These are phyloP conservation scores for Zoanthus sansibaricus DNA, from an alignment of 92 coral and sea anemone genomes.

Conservation along the genomic window DNA sequence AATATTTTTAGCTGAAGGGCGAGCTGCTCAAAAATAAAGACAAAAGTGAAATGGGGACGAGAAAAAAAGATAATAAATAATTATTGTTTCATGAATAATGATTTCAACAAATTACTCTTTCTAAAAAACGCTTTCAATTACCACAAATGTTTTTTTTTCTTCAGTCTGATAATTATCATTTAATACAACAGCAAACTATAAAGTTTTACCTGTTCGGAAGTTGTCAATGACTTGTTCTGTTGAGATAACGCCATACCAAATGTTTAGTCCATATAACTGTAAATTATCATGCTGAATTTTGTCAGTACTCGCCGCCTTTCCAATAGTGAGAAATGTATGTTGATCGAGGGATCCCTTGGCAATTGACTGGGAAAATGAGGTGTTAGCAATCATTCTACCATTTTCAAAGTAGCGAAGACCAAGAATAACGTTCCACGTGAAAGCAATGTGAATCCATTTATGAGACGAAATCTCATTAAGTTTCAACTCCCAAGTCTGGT, in stretches of 20 bases:
- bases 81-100: no score
- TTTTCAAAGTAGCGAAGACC: constrained; percentile 23
- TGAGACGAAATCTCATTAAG: background rate
- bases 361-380: background rate
- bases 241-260: constrained; percentile 12
- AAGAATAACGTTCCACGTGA: constrained; percentile 26
- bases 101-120: no score
- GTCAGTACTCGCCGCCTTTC: constrained; percentile 7
- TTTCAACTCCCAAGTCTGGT: constrained; percentile 21
- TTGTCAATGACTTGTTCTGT: constrained; percentile 29
- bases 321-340: constrained; percentile 2
- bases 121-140: no score
- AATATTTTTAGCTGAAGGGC: no score
- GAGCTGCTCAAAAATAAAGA: no score
- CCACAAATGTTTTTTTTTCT: no score
- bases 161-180: no score
- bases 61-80: no score
- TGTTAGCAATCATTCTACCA: background rate
- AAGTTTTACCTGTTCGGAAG: background rate
- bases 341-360: background rate
- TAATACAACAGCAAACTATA: no score
- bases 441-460: constrained; percentile 27
- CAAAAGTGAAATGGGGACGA: no score
- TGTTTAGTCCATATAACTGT: constrained; percentile 29
- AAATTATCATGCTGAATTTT: background rate